A percentile compares a stretch with the other conserved stretches of the same genome.
These are phyloP conservation scores for Agapornis roseicollis DNA, from an alignment of 2,113 vertebrate genomes.

Conservation along the genomic window DNA sequence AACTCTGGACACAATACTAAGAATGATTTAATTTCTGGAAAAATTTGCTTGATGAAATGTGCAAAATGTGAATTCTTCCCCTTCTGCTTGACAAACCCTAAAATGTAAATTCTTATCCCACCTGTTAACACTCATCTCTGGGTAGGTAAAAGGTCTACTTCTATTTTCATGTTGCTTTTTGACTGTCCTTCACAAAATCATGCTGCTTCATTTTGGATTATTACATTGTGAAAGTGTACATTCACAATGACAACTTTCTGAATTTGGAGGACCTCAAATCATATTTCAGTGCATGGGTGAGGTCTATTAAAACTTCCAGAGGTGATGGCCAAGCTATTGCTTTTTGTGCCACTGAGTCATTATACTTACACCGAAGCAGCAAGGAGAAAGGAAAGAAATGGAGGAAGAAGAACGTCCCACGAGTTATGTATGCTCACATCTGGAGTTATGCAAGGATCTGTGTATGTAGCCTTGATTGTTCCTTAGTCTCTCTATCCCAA, in stretches of 20 bases:
- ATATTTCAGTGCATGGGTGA: neutral
- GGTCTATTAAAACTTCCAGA: neutral
- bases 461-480: rapidly evolving
- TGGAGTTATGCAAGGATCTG: neutral
- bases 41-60: neutral
- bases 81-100: neutral
- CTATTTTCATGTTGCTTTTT: neutral
- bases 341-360: neutral
- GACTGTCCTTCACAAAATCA: neutral
- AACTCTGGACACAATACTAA: neutral
- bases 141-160: neutral
- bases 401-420: neutral
- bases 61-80: neutral
- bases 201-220: neutral
- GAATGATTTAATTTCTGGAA: neutral
- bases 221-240: neutral
- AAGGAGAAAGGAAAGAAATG: neutral
- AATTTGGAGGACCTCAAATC: neutral
- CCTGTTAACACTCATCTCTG: neutral
- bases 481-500: neutral
- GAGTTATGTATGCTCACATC: neutral
- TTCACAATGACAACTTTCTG: neutral
- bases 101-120: neutral
- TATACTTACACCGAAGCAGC: neutral
- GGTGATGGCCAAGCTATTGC: neutral